A percentile compares a stretch with the other conserved stretches of the same genome.
Conservation (phyloP, 2,888 invertebrate genomes). For the Tuberolachnus salignus region DNA sequence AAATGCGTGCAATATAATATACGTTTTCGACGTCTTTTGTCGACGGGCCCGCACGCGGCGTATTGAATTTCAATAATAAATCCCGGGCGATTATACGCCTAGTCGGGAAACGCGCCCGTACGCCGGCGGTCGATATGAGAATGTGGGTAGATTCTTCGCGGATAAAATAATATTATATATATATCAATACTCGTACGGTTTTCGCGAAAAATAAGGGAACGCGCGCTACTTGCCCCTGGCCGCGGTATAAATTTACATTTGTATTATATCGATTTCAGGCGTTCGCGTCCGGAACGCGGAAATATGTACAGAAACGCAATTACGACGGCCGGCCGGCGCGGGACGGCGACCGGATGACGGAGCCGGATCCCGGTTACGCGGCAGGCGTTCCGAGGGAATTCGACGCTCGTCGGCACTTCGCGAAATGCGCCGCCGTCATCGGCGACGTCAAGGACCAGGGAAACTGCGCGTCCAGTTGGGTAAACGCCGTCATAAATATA, state of each 20-base stretch:
- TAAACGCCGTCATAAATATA: background rate
- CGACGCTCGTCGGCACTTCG: constrained; percentile 36
- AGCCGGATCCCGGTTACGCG: background rate
- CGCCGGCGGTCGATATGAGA: background rate
- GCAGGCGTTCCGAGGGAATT: constrained; percentile 18
- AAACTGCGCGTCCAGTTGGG: constrained; percentile 41
- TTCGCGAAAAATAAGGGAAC: background rate
- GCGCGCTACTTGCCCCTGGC: no score
- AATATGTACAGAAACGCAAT: background rate
- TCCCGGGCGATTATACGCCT: background rate
- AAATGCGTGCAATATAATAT: background rate
- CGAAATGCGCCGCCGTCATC: constrained; percentile 4
- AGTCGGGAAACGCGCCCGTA: constrained; percentile 11
- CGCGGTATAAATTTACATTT: background rate
- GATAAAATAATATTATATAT: background rate
- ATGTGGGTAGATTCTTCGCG: constrained; percentile 1
- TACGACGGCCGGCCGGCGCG: background rate
- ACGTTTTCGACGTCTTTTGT: constrained; percentile 12
- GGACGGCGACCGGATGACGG: no score
- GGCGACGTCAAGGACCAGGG: constrained; percentile 35
- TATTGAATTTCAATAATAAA: constrained; percentile 26
- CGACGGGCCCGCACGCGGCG: background rate
- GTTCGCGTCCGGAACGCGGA: background rate
- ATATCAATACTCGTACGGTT: background rate
- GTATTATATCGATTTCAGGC: background rate